These are phyloP conservation scores for Agrilus biguttatus DNA, from an alignment of 2,888 invertebrate species.

Conservation along the genomic window DNA sequence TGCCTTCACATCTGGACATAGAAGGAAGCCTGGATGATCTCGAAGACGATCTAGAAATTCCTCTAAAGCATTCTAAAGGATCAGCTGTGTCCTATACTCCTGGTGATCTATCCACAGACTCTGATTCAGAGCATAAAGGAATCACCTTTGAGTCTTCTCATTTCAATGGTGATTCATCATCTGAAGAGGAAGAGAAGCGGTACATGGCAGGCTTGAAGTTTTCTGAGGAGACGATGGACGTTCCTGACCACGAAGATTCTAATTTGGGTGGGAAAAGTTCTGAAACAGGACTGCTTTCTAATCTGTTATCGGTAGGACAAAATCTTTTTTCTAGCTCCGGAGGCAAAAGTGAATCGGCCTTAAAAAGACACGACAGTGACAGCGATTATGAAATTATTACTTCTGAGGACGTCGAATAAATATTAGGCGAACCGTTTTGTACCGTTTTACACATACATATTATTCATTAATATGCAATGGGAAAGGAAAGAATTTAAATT, in stretches of 20 bases:
- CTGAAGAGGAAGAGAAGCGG: conserved; percentile 25
- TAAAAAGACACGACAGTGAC: conserved; percentile 20
- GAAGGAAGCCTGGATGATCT: conserved; percentile 20
- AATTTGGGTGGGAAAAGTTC: not conserved
- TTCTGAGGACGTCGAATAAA: conserved; percentile 17
- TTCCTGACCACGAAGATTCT: conserved; percentile 4
- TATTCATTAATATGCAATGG: no score
- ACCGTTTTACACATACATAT: no score
- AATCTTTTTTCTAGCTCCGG: conserved; percentile 13
- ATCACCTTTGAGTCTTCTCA: conserved; percentile 30
- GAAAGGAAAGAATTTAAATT: no score
- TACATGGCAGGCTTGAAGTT: conserved; percentile 23
- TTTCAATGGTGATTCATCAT: conserved; percentile 28
- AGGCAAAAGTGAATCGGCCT: conserved; percentile 8
- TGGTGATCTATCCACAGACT: conserved; percentile 24
- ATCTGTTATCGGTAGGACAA: conserved; percentile 11
- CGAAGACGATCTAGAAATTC: conserved; percentile 25
- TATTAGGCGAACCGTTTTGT: no score
- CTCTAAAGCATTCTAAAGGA: conserved; percentile 7
- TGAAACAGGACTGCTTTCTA: conserved; percentile 12
- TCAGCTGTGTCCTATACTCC: conserved; percentile 10
- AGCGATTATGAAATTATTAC: conserved; percentile 29
- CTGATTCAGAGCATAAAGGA: conserved; percentile 23
- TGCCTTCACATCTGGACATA: conserved; percentile 29
- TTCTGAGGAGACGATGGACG: conserved; percentile 13